Conservation (phyloP, 2,113 vertebrate species). For the Scophthalmus maximus region DNA sequence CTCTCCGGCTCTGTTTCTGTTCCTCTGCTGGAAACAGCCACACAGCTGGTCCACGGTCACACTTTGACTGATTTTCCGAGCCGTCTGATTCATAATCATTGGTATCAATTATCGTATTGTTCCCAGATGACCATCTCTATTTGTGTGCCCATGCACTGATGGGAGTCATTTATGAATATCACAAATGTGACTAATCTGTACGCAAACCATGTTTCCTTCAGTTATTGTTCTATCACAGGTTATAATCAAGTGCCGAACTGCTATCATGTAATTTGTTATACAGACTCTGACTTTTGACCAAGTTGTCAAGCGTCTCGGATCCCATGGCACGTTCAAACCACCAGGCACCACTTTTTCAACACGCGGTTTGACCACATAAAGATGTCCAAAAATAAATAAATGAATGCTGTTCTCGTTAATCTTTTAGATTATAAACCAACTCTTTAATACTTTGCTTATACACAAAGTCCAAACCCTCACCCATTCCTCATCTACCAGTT, state of each 20-base stretch:
- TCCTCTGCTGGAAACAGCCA: slow-evolving; percentile 58
- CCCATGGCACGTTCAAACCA: too few species aligned
- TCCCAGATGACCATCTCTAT: slow-evolving; percentile 69
- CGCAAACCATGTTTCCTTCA: background rate
- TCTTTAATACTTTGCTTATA: too few species aligned
- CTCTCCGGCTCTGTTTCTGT: slow-evolving; percentile 56
- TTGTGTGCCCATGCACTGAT: slow-evolving; percentile 20
- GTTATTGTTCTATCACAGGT: background rate
- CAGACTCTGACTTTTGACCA: background rate
- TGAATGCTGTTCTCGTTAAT: too few species aligned
- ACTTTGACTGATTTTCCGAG: slow-evolving; percentile 60
- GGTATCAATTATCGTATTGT: slow-evolving; percentile 69
- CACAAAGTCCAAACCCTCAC: too few species aligned
- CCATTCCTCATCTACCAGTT: too few species aligned
- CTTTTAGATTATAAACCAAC: too few species aligned
- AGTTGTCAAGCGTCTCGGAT: background rate
- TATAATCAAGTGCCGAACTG: background rate
- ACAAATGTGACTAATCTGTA: slow-evolving; percentile 14
- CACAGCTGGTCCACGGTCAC: slow-evolving; percentile 74
- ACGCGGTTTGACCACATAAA: too few species aligned
- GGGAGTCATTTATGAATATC: slow-evolving; percentile 40
- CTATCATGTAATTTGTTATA: background rate
- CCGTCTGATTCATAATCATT: slow-evolving; percentile 63
- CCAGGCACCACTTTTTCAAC: too few species aligned
- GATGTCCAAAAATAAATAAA: too few species aligned